Base-by-base conservation (phyloP, 2,113 vertebrate genomes). In the Hiodon tergisus region DNA sequence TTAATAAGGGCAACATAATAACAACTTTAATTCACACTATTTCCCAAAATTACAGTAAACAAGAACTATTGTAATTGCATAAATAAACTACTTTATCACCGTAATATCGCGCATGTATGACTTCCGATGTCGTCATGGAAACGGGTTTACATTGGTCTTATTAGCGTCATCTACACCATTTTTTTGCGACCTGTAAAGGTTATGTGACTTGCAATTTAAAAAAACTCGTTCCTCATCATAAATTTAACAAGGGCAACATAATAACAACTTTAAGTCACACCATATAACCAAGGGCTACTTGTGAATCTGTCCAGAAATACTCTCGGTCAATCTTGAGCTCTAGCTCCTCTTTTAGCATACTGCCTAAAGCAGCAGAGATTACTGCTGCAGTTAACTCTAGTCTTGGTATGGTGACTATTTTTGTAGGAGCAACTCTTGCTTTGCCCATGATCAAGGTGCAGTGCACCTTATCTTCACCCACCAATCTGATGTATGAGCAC, bases 81-180 rank as follows among this genome's bases (percentile, higher is more conserved):
- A 31, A 31, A 31, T 31, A 31, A 31, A 31, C 31, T 31, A 31
- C 31, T 31, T 31, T 31, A 31, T 31, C 31, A 31, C 31, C 31
- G 31, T 31, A 57, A 57, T 2, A 57, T 57, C 54, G 54, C 10
- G 54, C 54, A 57, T 57, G 10, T 57, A 31, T 57, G 54, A 1
- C 54, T 57, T 57, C 54, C 54, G 54, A 10, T 10, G 54, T 57
- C 10, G n/a, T 14, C 9, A 61, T 14, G 2, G n/a, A 9, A 61
- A 61, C 60, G n/a, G 4, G 60, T 61, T 11, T 61, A 61, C 60
- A 61, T 1, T 13, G 10, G 10, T 61, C 60, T 13, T 3, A n/a
- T 61, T 13, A 61, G 60, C 52, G 61, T 48, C 77, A 67, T 57
- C 72, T 14, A 62, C 55, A 72, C 69, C 31, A 31, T 31, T 31